Percentiles rank a stretch among this genome's conserved stretches.
phyloP scores from a whole-genome alignment of 2,113 vertebrate genomes.

The Diphyllodes magnificus region DNA sequence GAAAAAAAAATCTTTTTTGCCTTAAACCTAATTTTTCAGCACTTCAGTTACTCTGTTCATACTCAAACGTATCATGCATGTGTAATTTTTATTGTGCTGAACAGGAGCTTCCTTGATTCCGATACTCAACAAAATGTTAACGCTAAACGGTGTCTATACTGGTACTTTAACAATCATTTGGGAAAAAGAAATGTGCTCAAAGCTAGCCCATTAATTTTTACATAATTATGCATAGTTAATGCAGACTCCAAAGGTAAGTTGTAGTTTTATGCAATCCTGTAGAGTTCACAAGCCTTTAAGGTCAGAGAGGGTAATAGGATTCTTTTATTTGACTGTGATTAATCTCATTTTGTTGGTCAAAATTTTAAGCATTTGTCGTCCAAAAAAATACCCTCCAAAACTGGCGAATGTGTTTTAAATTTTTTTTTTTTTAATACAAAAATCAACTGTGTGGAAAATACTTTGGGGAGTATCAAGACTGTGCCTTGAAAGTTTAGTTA shows the following conservation, averaged over 20 bases:
- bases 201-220: background rate
- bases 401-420: background rate
- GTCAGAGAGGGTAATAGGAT: background rate
- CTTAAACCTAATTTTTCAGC: background rate
- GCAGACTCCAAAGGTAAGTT: background rate
- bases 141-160: background rate
- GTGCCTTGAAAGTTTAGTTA: conserved; percentile 17
- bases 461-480: background rate
- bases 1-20: background rate
- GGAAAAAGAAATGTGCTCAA: background rate
- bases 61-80: accelerated
- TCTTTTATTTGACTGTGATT: background rate
- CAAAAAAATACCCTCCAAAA: background rate
- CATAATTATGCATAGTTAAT: background rate
- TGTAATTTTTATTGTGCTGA: background rate
- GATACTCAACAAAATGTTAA: background rate
- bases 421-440: background rate
- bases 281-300: background rate
- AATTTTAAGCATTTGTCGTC: background rate
- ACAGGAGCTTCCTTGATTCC: background rate
- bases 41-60: background rate
- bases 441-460: background rate
- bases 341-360: background rate
- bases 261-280: background rate
- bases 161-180: background rate